These are phyloP conservation scores for Oceanites oceanicus DNA, from an alignment of 2,113 vertebrate species.

Conservation along the genomic window DNA sequence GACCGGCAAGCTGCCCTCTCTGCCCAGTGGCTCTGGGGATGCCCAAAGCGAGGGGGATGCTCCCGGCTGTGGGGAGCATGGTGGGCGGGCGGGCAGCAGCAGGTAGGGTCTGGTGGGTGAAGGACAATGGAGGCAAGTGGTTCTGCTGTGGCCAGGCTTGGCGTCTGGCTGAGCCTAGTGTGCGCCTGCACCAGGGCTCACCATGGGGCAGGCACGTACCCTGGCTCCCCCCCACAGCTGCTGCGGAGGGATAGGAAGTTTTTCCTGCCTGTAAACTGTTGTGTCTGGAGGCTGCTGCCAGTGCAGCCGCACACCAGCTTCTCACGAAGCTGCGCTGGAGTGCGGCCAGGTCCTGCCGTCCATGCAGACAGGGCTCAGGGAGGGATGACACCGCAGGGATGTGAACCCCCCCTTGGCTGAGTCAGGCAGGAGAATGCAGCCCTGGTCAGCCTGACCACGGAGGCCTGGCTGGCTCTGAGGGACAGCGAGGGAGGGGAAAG, in stretches of 20 bases:
- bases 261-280: neutral
- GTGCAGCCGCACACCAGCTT: neutral
- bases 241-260: neutral
- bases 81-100: neutral
- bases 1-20: accelerated
- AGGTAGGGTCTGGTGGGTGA: neutral
- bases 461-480: neutral
- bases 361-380: neutral
- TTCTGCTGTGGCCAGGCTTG: neutral
- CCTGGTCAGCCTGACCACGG: neutral
- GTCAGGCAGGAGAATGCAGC: neutral
- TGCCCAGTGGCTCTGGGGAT: neutral
- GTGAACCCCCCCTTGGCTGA: neutral
- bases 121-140: neutral
- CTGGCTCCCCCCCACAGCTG: accelerated
- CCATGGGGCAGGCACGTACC: accelerated
- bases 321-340: neutral
- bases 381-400: neutral
- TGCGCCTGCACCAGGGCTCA: neutral
- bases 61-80: accelerated
- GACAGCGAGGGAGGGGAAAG: neutral
- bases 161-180: neutral
- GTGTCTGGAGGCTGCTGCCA: neutral
- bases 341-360: neutral
- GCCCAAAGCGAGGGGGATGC: neutral